Evolutionary conservation across 2,888 invertebrate species (phyloP).

Genomic region (Timema cristinae): DNA sequence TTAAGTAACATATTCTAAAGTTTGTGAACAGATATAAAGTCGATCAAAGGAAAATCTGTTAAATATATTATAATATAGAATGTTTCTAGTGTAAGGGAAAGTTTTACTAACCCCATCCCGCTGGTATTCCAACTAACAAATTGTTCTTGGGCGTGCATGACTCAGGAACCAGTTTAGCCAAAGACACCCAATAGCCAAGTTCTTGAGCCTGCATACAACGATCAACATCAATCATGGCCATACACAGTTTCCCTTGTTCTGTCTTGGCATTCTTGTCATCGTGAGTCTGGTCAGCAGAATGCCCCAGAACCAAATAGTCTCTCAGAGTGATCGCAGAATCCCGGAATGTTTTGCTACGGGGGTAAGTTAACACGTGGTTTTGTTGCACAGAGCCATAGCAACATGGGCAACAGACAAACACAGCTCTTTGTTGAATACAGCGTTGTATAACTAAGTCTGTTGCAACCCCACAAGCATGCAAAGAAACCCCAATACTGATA

Average conservation of each 20-base stretch:
- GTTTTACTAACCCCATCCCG: constrained; percentile 29
- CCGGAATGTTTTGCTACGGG: constrained; percentile 58
- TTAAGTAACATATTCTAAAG: no score
- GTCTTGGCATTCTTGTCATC: constrained; percentile 62
- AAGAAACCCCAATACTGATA: constrained; percentile 81
- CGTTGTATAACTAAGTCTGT: constrained; percentile 87
- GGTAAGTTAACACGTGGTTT: constrained; percentile 76
- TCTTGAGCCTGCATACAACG: constrained; percentile 71
- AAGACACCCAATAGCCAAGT: constrained; percentile 66
- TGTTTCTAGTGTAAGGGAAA: no score
- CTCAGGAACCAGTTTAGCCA: constrained; percentile 73
- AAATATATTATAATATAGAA: no score
- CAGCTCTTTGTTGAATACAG: constrained; percentile 70
- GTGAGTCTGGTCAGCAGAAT: constrained; percentile 91
- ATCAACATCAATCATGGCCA: constrained; percentile 86
- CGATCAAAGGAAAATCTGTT: no score
- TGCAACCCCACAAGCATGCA: constrained; percentile 94
- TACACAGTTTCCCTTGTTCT: constrained; percentile 75
- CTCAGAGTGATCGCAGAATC: constrained; percentile 39
- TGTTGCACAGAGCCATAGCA: constrained; percentile 87
- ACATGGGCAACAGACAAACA: constrained; percentile 89
- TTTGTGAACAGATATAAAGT: no score
- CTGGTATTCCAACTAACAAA: constrained; percentile 65
- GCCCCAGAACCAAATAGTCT: constrained; percentile 77
- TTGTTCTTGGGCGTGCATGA: constrained; percentile 92